Base-by-base conservation (phyloP, 35 echinoderm and acorn worm genomes). In the Strongylocentrotus purpuratus region DNA sequence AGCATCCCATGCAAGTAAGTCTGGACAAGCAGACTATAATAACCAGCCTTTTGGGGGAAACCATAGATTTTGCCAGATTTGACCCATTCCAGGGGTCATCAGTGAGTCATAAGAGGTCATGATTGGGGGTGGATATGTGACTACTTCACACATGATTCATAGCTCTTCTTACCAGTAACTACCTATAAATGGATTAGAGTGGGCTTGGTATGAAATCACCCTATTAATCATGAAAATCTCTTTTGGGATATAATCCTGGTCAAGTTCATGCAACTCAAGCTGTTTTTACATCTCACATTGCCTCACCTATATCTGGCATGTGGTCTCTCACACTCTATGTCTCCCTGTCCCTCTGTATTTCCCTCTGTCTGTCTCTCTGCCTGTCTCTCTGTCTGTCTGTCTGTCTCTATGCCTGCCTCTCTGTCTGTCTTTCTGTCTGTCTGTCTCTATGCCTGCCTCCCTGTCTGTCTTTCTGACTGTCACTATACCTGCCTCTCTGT, bases 81-180 rank as follows among this genome's bases (percentile, higher is more conserved):
- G 65, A 78, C 65, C 65, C 65, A 25, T 78, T 78, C 22, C 28
- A 78, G 65, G 8, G 65, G 65, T 78, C 65, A 78, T 78, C 65
- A 18, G 25, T 78, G 65, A 78, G 65, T 78, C 65, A 78, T 28
- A 18, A 78, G 20, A 78, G 65, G 65, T 78, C 65, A 78, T 28
- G 20, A 78, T n/a, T 78, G 65, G 65, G 50, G 65, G 65, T 78
- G 65, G 65, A 78, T 78, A 78, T 78, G 20, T n/a, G 65, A 78
- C 65, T 78, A 78, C 28, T 78, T 78, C 22, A 78, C 65, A 78
- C 65, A 78, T 78, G 65, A 78, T 78, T 78, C 65, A 78, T 78
- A 28, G 22, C 20, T 78, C 22, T 78, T 7, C 20, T 78, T 78
- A 78, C 65, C 28, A 8, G 4, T 78, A 78, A 78, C 65, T 78